Evolutionary conservation across 2,113 vertebrate species (phyloP).

Genomic region (Gymnocephalus cernua): DNA sequence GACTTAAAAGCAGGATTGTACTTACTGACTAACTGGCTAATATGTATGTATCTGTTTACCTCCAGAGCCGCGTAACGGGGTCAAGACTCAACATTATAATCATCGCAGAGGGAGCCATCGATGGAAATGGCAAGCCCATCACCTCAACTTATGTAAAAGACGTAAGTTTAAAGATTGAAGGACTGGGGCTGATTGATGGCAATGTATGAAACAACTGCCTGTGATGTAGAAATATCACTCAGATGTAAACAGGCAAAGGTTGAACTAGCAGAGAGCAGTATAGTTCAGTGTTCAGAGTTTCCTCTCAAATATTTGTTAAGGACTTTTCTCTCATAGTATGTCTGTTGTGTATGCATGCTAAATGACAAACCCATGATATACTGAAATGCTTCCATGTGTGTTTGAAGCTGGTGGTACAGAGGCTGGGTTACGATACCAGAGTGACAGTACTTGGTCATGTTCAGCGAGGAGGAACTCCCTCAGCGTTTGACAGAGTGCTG

Average conservation of each 20-base stretch:
- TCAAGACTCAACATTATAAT: slow-evolving; percentile 96
- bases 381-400: slow-evolving; percentile 5
- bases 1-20: not conserved
- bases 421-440: slow-evolving; percentile 93
- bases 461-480: slow-evolving; percentile 94
- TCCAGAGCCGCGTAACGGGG: slow-evolving; percentile 90
- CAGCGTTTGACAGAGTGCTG: slow-evolving; percentile 93
- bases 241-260: not conserved
- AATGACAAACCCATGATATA: not conserved
- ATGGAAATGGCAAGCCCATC: slow-evolving; percentile 88
- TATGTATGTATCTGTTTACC: slow-evolving; percentile 17
- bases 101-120: slow-evolving; percentile 93
- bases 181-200: not conserved
- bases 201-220: not conserved
- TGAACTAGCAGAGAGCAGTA: no score
- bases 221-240: not conserved
- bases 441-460: slow-evolving; percentile 96
- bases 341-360: not conserved
- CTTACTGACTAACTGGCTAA: not conserved
- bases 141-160: slow-evolving; percentile 91
- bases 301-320: not conserved
- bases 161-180: slow-evolving; percentile 75
- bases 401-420: slow-evolving; percentile 88
- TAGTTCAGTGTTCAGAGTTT: not conserved
- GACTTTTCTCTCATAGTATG: not conserved